These are phyloP conservation scores for Eilema depressum DNA, from an alignment of 2,888 invertebrate species.

Conservation along the genomic window DNA sequence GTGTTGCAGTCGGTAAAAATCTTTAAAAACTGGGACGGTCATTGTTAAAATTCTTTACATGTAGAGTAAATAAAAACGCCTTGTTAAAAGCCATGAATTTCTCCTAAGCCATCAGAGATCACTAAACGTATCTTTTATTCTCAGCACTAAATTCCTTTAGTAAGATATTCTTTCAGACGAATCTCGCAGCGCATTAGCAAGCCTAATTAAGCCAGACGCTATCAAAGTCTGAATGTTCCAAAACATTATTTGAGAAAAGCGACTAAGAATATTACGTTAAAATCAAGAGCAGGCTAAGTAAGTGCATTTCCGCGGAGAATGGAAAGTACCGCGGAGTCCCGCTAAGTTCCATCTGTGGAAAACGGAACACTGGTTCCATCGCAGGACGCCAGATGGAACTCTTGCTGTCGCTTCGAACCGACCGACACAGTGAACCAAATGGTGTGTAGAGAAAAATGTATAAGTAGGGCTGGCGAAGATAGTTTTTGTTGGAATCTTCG, in stretches of 20 bases:
- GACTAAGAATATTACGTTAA: conserved; percentile 65
- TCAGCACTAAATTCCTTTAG: no score
- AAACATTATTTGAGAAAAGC: conserved; percentile 58
- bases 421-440: conserved; percentile 59
- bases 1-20: no score
- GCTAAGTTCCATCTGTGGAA: conserved; percentile 39
- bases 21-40: no score
- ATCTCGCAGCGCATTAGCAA: conserved; percentile 52
- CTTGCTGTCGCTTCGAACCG: conserved; percentile 33
- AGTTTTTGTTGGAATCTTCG: neutral
- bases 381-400: conserved; percentile 42
- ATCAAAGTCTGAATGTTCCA: conserved; percentile 53
- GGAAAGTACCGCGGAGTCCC: conserved; percentile 37
- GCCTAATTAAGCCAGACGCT: conserved; percentile 58
- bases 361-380: conserved; percentile 36
- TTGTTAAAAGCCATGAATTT: no score
- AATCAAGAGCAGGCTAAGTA: conserved; percentile 63
- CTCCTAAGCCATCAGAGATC: no score
- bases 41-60: no score
- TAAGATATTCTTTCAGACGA: neutral
- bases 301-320: conserved; percentile 60
- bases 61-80: no score
- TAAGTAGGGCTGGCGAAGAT: conserved; percentile 37
- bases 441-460: conserved; percentile 58
- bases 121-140: no score